Base-by-base conservation (phyloP, 1,140 invertebrate genomes). In the Globodera ellingtonae region DNA sequence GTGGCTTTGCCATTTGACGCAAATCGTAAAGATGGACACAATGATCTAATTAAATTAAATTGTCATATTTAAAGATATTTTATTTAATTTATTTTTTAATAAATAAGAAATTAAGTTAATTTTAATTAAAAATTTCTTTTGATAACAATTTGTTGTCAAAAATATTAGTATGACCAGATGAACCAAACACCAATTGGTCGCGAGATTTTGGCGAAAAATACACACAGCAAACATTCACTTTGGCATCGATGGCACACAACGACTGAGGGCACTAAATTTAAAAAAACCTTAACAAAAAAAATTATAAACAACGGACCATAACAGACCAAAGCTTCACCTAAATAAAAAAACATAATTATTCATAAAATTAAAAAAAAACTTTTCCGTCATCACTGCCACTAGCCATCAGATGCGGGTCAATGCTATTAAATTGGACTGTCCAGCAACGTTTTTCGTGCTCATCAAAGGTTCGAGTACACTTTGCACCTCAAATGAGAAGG, bases 21-120 rank as follows among this genome's bases (percentile, higher is more conserved):
- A 98, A 91, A 90, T 98, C 96, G 90, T 97, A 98, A 89, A 97
- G 97, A 91, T 98, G 95, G 65, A 98, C 95, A 91, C 94, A 96
- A 90, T 98, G 95, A 91, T 98, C 96, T 91, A 35, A 35, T 35
- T 35, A 35, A 35, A 35, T 35, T 85, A 52, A 84, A 86, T 84
- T 73, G n/a, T 3, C 13, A 15, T 10, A 67, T 21, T 21, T 9
- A 59, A 24, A n/a, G 67, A 67, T 35, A 66, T 70, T 13, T 44
- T 44, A 6, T 70, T 35, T 35, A 35, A 35, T 35, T 35, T 35
- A 2, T 35, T 35, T 35, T 35, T 35, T 35, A 2, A 0, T 24
- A 24, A 24, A 24, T 24, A 24, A 24, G n/a, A 35, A 35, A 35
- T 35, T 35, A 35, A 35, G 35, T 35, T 35, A 35, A 3, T 35